Evolutionary conservation across 2,113 vertebrate genomes (phyloP), one percentile per base, ranked within the genome.

Genomic region (Hippocampus mohnikei): DNA sequence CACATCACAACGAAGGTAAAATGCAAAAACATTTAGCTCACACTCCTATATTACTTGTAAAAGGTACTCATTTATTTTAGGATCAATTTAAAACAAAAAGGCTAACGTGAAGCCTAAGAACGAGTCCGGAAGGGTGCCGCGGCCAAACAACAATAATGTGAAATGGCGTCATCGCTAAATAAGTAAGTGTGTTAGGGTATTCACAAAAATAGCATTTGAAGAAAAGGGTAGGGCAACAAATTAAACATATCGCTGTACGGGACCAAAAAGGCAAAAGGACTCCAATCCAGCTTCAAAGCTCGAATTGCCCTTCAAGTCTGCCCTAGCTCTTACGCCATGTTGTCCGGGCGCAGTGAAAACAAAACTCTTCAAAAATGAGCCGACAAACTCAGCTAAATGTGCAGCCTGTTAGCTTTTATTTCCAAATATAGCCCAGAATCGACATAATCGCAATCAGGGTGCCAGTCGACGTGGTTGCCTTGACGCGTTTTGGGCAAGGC

Each of bases 371-470:
- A 21, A 9, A 63, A 59, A 16, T 8, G 7, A 60, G 58, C 27
- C 27, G 27, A 18, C 15, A 60, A 60, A 71, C 2, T 70, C 71
- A 15, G 67, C 65, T 73, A 80, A 18, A 76, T 20, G 77, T 68
- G 42, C 74, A 73, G 75, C 73, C 62, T 23, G 80, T 60, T 23
- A 62, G 73, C 72, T 82, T 85, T 85, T 85, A 82, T 73, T 65
- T 89, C 88, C 88, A 81, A 89, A 90, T 91, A 90, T 79, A 90
- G 90, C 82, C 77, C 11, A 10, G 80, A 89, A 87, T 70, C 81
- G 80, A 82, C 81, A 52, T 82, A 83, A 82, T 82, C 84, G 81
- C 86, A 75, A 86, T 86, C 72, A 71, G 84, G 81, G 78, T 67
- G 78, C 79, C 75, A 81, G 80, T 81, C 85, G 87, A 90, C 85